A percentile compares a stretch with the other conserved stretches of the same genome.
These are phyloP conservation scores for Sussaba pulchella DNA, from an alignment of 2,888 invertebrate species.

Conservation along the genomic window DNA sequence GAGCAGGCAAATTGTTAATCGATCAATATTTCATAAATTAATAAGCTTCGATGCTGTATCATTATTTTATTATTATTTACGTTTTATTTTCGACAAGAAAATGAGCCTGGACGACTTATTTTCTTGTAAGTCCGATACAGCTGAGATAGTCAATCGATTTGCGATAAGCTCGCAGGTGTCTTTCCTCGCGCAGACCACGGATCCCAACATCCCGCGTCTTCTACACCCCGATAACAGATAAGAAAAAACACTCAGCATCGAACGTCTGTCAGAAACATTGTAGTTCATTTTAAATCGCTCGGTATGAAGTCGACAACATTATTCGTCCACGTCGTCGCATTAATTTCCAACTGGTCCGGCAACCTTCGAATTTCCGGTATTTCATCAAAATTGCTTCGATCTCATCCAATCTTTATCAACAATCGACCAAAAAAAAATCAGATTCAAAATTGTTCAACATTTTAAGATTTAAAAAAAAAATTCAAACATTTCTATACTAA, in stretches of 20 bases:
- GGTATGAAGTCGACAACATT: slow-evolving; percentile 35
- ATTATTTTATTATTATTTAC: no score
- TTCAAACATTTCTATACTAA: background rate
- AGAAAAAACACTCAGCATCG: slow-evolving; percentile 45
- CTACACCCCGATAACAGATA: slow-evolving; percentile 52
- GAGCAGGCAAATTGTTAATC: no score
- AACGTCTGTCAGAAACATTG: slow-evolving; percentile 4
- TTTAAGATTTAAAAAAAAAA: no score
- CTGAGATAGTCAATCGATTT: slow-evolving; percentile 28
- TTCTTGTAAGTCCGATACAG: background rate
- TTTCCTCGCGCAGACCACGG: slow-evolving; percentile 51
- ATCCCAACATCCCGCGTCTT: slow-evolving; percentile 6
- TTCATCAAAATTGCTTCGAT: background rate
- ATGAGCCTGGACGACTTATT: no score
- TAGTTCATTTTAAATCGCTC: slow-evolving; percentile 19
- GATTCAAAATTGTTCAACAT: no score
- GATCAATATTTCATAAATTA: no score
- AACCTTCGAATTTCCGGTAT: slow-evolving; percentile 36
- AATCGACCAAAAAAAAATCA: background rate
- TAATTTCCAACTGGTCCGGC: background rate
- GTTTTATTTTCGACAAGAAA: no score
- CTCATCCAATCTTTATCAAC: background rate
- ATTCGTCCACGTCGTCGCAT: slow-evolving; percentile 21
- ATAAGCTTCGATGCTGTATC: no score
- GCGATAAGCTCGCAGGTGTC: slow-evolving; percentile 70